Conservation (phyloP, 2,113 vertebrate species). For the Panthera tigris region DNA sequence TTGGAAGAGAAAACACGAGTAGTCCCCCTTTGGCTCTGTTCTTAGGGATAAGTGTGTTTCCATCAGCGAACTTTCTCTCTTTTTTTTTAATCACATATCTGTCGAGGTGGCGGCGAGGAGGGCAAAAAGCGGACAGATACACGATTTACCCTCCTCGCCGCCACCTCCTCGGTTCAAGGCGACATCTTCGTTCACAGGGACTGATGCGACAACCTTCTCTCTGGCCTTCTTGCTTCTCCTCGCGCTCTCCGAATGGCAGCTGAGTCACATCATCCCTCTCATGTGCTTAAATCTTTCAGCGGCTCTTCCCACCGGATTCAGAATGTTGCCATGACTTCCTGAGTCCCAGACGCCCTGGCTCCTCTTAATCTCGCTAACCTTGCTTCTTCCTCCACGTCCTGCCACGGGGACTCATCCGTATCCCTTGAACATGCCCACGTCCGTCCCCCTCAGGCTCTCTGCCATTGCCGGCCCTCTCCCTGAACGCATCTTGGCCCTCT, state of each 20-base stretch:
- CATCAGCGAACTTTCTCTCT: not conserved
- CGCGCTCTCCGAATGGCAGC: not conserved
- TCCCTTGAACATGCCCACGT: not conserved
- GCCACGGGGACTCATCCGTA: not conserved
- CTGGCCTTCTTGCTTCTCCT: not conserved
- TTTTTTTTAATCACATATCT: not conserved
- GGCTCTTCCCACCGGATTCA: not conserved
- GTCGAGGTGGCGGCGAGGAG: not conserved
- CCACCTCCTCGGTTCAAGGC: not conserved
- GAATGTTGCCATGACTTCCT: not conserved
- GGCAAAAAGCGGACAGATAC: not conserved
- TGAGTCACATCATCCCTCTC: not conserved
- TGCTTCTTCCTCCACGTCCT: not conserved
- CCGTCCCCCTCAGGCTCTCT: not conserved
- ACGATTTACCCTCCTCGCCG: not conserved
- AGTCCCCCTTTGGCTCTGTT: not conserved
- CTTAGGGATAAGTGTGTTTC: not conserved
- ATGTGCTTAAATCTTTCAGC: not conserved
- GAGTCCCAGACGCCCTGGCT: not conserved
- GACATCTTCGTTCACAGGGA: not conserved
- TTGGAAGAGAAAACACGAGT: not conserved
- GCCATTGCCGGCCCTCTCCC: not conserved
- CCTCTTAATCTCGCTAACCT: not conserved
- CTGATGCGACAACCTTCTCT: accelerated
- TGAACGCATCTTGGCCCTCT: not conserved